Evolutionary conservation across 2,888 invertebrate genomes (phyloP).

Genomic region (Pegoplata infirma): DNA sequence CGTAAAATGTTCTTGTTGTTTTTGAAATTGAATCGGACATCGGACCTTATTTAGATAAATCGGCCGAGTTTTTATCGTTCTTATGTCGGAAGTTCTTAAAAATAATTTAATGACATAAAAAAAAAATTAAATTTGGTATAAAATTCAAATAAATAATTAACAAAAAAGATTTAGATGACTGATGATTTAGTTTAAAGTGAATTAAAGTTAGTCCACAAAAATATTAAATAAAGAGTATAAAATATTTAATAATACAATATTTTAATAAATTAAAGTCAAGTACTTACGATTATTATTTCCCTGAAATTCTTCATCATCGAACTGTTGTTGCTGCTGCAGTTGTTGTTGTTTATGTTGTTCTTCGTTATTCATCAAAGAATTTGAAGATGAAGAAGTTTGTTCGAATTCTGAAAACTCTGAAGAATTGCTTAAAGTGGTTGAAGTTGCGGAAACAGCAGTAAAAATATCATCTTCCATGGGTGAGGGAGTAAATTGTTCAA

Average conservation of each 20-base stretch:
- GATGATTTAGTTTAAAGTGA: too few relatives aligned
- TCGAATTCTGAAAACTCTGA: slow-evolving; percentile 36
- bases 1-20: too few relatives aligned
- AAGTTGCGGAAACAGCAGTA: slow-evolving; percentile 44
- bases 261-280: background rate
- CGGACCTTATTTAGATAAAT: too few relatives aligned
- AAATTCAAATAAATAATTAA: too few relatives aligned
- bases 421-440: slow-evolving; percentile 17
- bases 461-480: slow-evolving; percentile 71
- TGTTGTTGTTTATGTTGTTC: slow-evolving; percentile 10
- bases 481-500: slow-evolving; percentile 70
- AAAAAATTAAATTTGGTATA: too few relatives aligned
- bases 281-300: slow-evolving; percentile 70
- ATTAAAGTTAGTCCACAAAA: too few relatives aligned
- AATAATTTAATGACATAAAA: too few relatives aligned
- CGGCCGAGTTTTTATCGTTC: too few relatives aligned
- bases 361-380: background rate
- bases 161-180: too few relatives aligned
- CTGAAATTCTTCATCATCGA: slow-evolving; percentile 68
- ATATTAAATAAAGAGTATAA: background rate
- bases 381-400: slow-evolving; percentile 24
- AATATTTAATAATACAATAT: background rate
- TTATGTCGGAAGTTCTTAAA: too few relatives aligned
- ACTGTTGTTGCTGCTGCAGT: slow-evolving; percentile 43
- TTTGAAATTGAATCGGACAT: too few relatives aligned